Evolutionary conservation across 2,888 invertebrate species (phyloP), one percentile per base, ranked within the genome.

Genomic region (Ochropleura plecta): DNA sequence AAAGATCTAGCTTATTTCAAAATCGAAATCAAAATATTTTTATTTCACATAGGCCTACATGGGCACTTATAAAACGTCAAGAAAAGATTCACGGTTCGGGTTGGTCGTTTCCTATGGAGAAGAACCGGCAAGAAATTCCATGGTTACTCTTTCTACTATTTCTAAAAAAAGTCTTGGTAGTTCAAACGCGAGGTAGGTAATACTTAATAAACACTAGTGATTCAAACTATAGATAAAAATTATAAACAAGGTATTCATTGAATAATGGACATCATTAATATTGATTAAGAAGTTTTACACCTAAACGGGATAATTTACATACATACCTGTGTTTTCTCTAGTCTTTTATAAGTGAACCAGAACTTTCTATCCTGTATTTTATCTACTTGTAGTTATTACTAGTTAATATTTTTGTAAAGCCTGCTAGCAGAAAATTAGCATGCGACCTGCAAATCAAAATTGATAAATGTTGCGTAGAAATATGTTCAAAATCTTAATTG

Each of bases 331-430:
- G 51, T 51, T 71, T 71, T 71, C 68, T 60, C 77, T 44, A 10
- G 16, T 46, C 59, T 51, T 63, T 69, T 30, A 59, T n/a, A 46
- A 30, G 18, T 18, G 18, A 44, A 68, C 44, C 51, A 40, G 49
- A 30, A 53, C 14, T 60, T 51, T 3, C 0, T 64, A 46, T 8
- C 12, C n/a, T 9, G 46, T 3, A 40, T 40, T 70, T 12, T 62
- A 16, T 53, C n/a, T 51, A 64, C n/a, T 20, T 1, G 30, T 48
- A 69, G 20, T 42, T 63, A 40, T 30, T 12, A 18, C 7, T 46
- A 40, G 49, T n/a, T 70, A 73, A 77, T 68, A 67, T 60, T 76
- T 78, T 70, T 75, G 74, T 68, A n/a, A 51, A 57, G 30, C 60
- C 9, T 30, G 14, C 12, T 57, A 51, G 67, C 57, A 40, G 9